Evolutionary conservation across 2,888 invertebrate species (phyloP).

Genomic region (Volucella inanis): DNA sequence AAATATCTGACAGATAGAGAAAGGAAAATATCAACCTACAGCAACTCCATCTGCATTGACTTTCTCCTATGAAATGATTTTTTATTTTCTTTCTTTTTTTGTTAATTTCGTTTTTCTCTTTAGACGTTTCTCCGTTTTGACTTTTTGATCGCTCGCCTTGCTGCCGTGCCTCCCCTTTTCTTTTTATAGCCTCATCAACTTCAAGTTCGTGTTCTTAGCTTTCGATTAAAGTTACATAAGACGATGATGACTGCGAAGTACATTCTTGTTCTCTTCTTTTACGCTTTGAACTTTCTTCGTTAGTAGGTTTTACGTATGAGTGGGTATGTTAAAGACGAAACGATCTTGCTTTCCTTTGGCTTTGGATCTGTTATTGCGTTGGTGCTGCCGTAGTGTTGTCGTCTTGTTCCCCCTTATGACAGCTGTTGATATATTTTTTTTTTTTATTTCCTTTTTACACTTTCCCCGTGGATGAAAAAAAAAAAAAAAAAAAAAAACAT

Average conservation of each 20-base stretch:
- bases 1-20: conserved; percentile 25
- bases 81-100: conserved; percentile 42
- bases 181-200: conserved; percentile 71
- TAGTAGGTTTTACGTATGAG: not conserved
- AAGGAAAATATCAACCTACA: conserved; percentile 67
- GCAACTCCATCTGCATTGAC: conserved; percentile 71
- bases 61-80: conserved; percentile 58
- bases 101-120: conserved; percentile 49
- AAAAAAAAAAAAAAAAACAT: conserved; percentile 78
- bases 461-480: conserved; percentile 78
- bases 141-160: not conserved
- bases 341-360: conserved; percentile 36
- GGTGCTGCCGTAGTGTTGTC: conserved; percentile 9
- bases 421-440: conserved; percentile 68
- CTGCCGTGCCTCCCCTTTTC: conserved; percentile 74
- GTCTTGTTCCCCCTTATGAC: conserved; percentile 78
- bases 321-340: conserved; percentile 18
- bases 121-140: conserved; percentile 47
- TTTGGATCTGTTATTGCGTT: conserved; percentile 33
- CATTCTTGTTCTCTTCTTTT: conserved; percentile 65
- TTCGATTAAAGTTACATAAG: conserved; percentile 72
- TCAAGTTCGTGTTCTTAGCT: conserved; percentile 68
- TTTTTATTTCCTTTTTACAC: conserved; percentile 77
- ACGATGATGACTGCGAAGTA: not conserved
- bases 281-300: conserved; percentile 77